Evolutionary conservation across 1,140 invertebrate species (phyloP), one percentile per base, ranked within the genome.

Genomic region (Oedothorax gibbosus): DNA sequence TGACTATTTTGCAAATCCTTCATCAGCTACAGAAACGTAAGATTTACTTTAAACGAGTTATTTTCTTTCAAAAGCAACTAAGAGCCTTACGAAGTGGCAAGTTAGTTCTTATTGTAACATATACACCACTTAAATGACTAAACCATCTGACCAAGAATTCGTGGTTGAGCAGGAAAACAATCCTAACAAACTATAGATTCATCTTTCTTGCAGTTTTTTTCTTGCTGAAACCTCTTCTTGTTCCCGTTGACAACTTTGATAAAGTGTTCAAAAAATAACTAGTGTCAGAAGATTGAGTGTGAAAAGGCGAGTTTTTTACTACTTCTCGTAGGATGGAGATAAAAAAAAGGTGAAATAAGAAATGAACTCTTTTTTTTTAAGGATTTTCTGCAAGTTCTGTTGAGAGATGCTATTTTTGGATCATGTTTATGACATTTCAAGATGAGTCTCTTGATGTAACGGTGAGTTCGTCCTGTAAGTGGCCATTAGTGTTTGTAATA

Each of bases 231-330:
- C 49, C 10, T 35, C 68, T 51, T 71, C n/a, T 53, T 35, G 15
- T 71, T 21, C 21, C 10, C 20, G 53, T 35, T 75, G 72, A 60
- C 72, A 75, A 21, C 21, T 75, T 75, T 75, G 72, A 75, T 75
- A 60, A 75, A 75, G 72, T 75, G 72, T 57, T 75, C 21, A 75
- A 75, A 75, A 75, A 75, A 75, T 75, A 75, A 75, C 72, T 75
- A 21, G 60, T 75, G 72, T 75, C 72, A 57, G 20, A 15, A 75
- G 54, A 75, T 53, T 75, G 72, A 60, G 21, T 75, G 21, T 14
- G n/a, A 18, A 75, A 75, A 60, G n/a, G 72, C 56, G 35, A 51
- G 18, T 35, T 20, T 15, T 14, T 15, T 60, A 18, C 20, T 15
- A 8, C 18, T n/a, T 9, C 5, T 7, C 10, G 69, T 51, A 51